Evolutionary conservation across 2,797 vertebrate species (phyloP), one percentile per base, ranked within the genome.

Genomic region (Molossus alvarezi): DNA sequence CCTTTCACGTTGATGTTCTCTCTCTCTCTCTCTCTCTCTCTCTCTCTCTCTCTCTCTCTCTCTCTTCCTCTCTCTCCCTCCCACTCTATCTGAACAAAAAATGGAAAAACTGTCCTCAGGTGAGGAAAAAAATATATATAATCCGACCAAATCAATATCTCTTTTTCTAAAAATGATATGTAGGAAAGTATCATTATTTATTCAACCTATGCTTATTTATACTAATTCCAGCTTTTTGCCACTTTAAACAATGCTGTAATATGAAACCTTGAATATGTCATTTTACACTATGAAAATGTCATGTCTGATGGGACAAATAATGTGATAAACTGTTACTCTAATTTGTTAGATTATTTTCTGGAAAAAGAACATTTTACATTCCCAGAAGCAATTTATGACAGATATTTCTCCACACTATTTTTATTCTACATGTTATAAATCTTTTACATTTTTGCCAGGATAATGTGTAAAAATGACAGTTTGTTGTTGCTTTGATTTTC

Each of bases 321-420:
- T 29, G 53, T 45, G 41, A 71, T 80, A 37, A 65, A 72, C 57
- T 94, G 92, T 97, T 94, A 92, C 51, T 86, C 93, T 90, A 84
- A 64, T 81, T 51, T 75, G 2, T 57, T 29, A 75, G 18, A 75
- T 94, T 41, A 81, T 37, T 79, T 83, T 94, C 57, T 51, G 3
- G 58, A 75, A 57, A 80, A 15, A 58, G 21, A 15, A 60, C 27
- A 93, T 33, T 72, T 91, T 73, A 85, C n/a, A 88, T 81, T 81
- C 69, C 25, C 41, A 86, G 60, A 41, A 86, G 23, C n/a, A 82
- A 29, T 89, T 88, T 60, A 82, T 85, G 57, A 93, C 18, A 23
- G 10, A 41, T 62, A 65, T 71, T 72, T 71, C 15, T 18, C 17
- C 14, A 88, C 12, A 37, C 10, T 57, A 4, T 65, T 87, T 88